Evolutionary conservation across 2,888 invertebrate species (phyloP), one percentile per base, ranked within the genome.

Genomic region (Galerucella calmariensis): DNA sequence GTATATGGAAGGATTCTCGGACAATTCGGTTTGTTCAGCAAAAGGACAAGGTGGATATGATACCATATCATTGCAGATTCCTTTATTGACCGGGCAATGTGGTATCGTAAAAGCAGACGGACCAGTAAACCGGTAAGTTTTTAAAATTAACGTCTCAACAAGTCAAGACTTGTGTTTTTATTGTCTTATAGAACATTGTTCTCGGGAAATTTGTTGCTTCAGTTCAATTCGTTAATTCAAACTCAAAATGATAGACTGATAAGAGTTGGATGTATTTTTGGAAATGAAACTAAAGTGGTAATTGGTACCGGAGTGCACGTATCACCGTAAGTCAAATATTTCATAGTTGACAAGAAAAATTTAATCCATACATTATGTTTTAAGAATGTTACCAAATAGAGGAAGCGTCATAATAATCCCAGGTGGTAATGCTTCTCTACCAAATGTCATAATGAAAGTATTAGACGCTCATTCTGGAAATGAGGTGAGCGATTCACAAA

Each of bases 161-260:
- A 35, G 35, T 35, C 35, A 35, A 35, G 35, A 35, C 35, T 35
- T 27, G 5, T 35, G 1, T 35, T 35, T 1, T 16, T 41, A 14
- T n/a, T 41, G 5, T 56, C 35, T 83, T 83, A 78, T 82, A 95
- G 95, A 83, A 94, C 93, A 3, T 90, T 94, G 83, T 91, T 94
- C 61, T 93, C 93, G 83, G 92, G 92, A 35, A 91, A 94, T 83
- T 90, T 96, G 81, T 92, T 95, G 82, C 90, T 96, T 69, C 96
- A 96, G 86, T 94, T 94, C 86, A 95, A 96, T 87, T 92, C 93
- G 0, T 92, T 95, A 79, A 94, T 96, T 75, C 95, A 96, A 87
- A 93, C 95, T 16, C 92, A 94, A 75, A 95, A 94, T 0, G 96
- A 96, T 87, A 91, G 95, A 74, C 91, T 95, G 81, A 92, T 95